phyloP scores from a whole-genome alignment of 2,113 vertebrate species.

The Podocnemis expansa region DNA sequence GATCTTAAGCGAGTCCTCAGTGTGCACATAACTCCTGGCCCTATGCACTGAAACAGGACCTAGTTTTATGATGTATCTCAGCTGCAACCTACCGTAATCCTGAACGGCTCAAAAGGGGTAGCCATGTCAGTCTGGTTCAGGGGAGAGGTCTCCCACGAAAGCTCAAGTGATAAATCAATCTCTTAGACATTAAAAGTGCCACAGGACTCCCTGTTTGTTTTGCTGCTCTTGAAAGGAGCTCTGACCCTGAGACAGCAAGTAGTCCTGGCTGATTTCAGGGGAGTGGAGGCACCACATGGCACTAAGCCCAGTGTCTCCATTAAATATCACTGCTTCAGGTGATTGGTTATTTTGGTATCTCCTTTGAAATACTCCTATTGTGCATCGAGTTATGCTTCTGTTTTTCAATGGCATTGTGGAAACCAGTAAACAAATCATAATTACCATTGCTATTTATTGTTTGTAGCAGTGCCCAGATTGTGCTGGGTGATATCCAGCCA shows the following conservation, averaged over 20 bases:
- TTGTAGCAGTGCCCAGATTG: rapidly evolving
- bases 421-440: not conserved
- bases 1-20: not conserved
- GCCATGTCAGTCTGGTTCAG: too few species aligned
- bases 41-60: not conserved
- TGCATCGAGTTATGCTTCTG: not conserved
- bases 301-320: not conserved
- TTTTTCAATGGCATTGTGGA: not conserved
- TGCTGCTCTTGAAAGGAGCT: not conserved
- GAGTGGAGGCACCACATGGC: not conserved
- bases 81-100: not conserved
- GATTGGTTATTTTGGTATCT: not conserved
- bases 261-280: not conserved
- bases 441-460: not conserved
- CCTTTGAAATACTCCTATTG: not conserved
- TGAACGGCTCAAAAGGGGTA: too few species aligned
- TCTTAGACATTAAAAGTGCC: too few species aligned
- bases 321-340: not conserved
- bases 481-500: not conserved
- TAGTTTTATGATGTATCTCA: not conserved
- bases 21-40: not conserved
- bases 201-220: too few species aligned
- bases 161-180: too few species aligned
- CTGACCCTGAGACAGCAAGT: not conserved
- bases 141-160: too few species aligned